A percentile compares a stretch with the other conserved stretches of the same genome.
Conservation (phyloP, 2,113 vertebrate genomes). For the Theropithecus gelada region DNA sequence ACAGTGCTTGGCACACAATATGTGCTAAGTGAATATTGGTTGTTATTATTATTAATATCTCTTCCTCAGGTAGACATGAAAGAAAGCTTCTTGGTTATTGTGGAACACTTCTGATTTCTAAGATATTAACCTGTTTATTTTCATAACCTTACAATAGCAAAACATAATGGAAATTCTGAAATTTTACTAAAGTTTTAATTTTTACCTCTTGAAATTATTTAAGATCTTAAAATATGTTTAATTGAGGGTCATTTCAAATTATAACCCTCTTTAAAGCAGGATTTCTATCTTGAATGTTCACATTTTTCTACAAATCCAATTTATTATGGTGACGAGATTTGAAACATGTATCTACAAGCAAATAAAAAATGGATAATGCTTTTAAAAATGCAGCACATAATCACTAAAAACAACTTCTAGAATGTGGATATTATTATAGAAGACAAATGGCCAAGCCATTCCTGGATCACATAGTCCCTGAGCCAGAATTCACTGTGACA, state of each 20-base stretch:
- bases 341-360: neutral
- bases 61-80: neutral
- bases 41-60: neutral
- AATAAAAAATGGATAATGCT: neutral
- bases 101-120: neutral
- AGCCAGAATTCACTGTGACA: neutral
- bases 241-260: neutral
- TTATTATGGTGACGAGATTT: neutral
- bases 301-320: neutral
- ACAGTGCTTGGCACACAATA: neutral
- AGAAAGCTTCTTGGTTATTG: neutral
- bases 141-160: neutral
- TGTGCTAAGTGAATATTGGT: neutral
- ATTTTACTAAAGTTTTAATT: neutral
- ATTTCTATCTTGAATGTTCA: neutral
- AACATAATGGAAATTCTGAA: neutral
- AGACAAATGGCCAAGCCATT: neutral
- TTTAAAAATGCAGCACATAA: neutral
- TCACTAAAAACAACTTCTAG: neutral
- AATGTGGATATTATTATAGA: neutral
- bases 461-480: rapidly evolving
- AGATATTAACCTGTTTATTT: neutral
- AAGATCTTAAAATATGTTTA: neutral
- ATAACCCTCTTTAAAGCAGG: neutral
- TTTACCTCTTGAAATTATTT: neutral